Percentiles rank a stretch among this genome's conserved stretches.
Conservation (phyloP, 2,888 invertebrate species). For the Lydus trimaculatus region DNA sequence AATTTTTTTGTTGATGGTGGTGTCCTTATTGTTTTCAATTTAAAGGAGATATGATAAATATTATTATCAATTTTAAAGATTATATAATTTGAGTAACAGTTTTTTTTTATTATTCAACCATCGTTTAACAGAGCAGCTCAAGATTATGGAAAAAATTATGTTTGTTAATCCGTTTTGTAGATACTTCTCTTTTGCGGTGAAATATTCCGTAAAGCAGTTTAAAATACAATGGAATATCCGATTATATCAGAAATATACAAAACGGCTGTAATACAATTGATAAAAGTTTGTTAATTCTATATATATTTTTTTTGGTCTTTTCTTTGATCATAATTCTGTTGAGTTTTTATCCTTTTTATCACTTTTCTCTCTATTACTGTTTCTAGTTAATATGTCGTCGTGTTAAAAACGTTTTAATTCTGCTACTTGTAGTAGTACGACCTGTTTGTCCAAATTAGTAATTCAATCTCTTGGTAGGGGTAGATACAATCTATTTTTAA, state of each 20-base stretch:
- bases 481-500: constrained; percentile 33
- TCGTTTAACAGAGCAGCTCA: background rate
- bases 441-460: constrained; percentile 29
- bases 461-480: constrained; percentile 33
- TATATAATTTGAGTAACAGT: background rate
- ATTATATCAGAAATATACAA: background rate
- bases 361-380: background rate
- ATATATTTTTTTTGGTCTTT: background rate
- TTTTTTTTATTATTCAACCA: background rate
- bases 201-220: background rate
- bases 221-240: constrained; percentile 12
- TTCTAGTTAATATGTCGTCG: background rate
- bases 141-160: constrained; percentile 10
- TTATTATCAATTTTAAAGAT: background rate
- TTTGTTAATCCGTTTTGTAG: constrained; percentile 7
- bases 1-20: too few species aligned
- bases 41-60: too few species aligned
- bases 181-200: background rate
- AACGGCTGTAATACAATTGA: background rate
- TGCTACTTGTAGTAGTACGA: constrained; percentile 18
- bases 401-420: background rate
- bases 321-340: too few species aligned
- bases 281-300: background rate
- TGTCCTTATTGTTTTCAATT: too few species aligned
- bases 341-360: too few species aligned